Evolutionary conservation across 2,113 vertebrate species (phyloP), one percentile per base, ranked within the genome.

Genomic region (Balaenoptera acutorostrata): DNA sequence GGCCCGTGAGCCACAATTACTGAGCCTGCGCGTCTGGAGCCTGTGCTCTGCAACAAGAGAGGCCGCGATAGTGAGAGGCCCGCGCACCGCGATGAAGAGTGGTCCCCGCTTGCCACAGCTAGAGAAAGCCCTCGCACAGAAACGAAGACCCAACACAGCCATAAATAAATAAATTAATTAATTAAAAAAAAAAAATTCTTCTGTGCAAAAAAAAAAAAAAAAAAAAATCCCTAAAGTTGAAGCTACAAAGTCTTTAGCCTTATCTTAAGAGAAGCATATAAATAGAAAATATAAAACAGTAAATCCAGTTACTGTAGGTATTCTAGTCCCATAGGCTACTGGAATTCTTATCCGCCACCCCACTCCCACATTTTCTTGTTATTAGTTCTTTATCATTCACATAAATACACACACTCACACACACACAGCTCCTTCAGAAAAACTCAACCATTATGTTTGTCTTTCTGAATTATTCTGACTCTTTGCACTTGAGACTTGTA

Each of bases 381-480:
- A 31, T 39, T 78, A 81, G 84, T 82, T 95, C 36, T 87, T 90
- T 80, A 69, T 82, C 39, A 80, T 41, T 93, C 63, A 63, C 61
- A 85, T 39, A 46, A 80, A 97, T 25, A 93, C 77, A 69, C 46
- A 69, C 69, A 77, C 21, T 20, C 64, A 72, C 27, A 92, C 46
- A 90, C 33, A 57, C 71, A 44, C 2, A 33, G 3, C 20, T 89
- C 68, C 68, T 86, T 97, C 72, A 57, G 72, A 69, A 94, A 89
- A 82, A 69, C 86, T 59, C 9, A 5, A 46, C 57, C 41, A 90
- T 75, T 95, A 20, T 71, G 27, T 93, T 87, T 68, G 74, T 94
- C 93, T 92, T 96, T 92, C 88, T 90, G 75, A 90, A 92, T 96
- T 95, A 90, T 97, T 95, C 93, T 88, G 95, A 96, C 88, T 88